These are phyloP conservation scores for Blomia tropicalis DNA, from an alignment of 2,888 invertebrate species.

Conservation along the genomic window DNA sequence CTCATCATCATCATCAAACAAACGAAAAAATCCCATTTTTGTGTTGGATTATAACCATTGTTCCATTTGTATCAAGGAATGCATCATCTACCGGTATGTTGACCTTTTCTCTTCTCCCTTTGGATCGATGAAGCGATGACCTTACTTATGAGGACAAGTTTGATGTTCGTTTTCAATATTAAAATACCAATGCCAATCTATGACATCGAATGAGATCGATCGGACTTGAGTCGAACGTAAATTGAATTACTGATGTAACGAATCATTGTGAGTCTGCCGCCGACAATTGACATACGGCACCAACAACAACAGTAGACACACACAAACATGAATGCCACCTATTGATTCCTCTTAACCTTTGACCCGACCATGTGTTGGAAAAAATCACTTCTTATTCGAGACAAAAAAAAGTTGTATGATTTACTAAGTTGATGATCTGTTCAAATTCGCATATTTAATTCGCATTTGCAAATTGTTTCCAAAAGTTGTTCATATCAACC, in stretches of 20 bases:
- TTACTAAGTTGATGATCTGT: too few species aligned
- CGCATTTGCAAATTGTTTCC: too few species aligned
- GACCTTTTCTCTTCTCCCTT: background rate
- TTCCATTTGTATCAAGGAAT: too few species aligned
- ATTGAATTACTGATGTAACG: constrained; percentile 4
- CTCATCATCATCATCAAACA: background rate
- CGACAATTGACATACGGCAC: background rate
- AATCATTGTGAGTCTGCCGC: background rate
- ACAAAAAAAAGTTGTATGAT: too few species aligned
- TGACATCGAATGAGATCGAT: constrained; percentile 6
- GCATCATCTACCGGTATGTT: constrained; percentile 3
- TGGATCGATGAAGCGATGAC: background rate
- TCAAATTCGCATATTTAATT: too few species aligned
- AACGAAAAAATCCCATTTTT: too few species aligned
- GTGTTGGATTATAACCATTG: too few species aligned
- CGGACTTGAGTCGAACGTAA: constrained; percentile 11
- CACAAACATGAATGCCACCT: constrained; percentile 14
- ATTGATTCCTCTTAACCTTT: constrained; percentile 15
- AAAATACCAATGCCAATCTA: too few species aligned
- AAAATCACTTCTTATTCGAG: too few species aligned
- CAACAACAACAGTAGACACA: constrained; percentile 1
- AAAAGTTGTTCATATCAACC: too few species aligned
- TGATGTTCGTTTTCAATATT: too few species aligned
- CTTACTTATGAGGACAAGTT: background rate
- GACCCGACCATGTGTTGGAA: too few species aligned